phyloP scores from a whole-genome alignment of 2,113 vertebrate species.

The Lamprotornis superbus region DNA sequence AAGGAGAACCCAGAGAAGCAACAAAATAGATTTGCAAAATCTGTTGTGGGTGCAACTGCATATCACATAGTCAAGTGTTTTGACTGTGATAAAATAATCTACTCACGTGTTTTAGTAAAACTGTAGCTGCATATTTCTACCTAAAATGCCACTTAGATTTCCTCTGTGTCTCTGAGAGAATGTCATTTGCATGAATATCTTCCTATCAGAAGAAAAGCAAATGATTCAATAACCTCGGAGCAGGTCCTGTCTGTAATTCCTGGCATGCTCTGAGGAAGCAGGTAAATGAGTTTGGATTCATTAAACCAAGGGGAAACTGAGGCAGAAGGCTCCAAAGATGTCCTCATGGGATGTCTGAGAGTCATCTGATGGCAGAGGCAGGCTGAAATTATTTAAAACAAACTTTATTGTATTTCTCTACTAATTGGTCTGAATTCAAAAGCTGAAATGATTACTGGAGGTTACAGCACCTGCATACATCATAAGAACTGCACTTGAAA shows the following conservation, averaged over 20 bases:
- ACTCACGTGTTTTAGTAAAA: background rate
- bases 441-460: background rate
- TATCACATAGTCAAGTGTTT: conserved; percentile 11
- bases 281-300: background rate
- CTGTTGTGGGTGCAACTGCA: background rate
- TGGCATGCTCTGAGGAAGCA: background rate
- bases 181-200: background rate
- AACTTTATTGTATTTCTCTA: background rate
- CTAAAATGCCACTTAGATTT: background rate
- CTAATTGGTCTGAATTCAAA: background rate
- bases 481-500: background rate
- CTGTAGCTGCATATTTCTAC: background rate
- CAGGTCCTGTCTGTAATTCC: background rate
- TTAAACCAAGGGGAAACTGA: background rate
- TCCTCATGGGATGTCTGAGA: accelerated
- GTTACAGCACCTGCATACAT: accelerated
- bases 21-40: background rate
- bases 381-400: background rate
- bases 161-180: background rate
- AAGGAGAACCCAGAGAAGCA: background rate
- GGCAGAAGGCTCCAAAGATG: background rate
- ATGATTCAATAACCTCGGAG: background rate
- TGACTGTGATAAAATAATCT: conserved; percentile 16
- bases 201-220: background rate
- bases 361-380: background rate